Conservation (phyloP, 2,888 invertebrate genomes). For the Danaus chrysippus region DNA sequence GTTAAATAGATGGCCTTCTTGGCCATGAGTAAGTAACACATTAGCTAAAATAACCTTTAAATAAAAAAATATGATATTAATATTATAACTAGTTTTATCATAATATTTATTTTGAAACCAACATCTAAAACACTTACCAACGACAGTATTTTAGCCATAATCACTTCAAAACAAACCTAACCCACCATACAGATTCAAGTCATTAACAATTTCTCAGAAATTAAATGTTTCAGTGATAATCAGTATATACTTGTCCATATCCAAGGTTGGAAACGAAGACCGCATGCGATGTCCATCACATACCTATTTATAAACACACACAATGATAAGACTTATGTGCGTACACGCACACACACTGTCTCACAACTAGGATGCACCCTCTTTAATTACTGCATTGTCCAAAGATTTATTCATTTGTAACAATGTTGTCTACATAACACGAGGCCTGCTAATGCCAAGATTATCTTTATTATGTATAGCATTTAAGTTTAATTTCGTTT, state of each 20-base stretch:
- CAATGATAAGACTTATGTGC: constrained; percentile 44
- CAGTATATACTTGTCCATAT: constrained; percentile 56
- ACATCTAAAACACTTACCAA: constrained; percentile 45
- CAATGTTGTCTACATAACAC: constrained; percentile 14
- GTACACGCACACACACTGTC: constrained; percentile 34
- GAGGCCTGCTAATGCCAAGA: not conserved
- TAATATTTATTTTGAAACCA: not conserved
- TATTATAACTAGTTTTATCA: not conserved
- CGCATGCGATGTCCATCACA: constrained; percentile 52
- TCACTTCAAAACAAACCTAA: constrained; percentile 30
- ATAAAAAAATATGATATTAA: not conserved
- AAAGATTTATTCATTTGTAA: constrained; percentile 25
- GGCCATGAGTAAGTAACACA: constrained; percentile 57
- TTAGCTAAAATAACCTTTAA: constrained; percentile 62
- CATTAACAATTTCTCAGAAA: constrained; percentile 35
- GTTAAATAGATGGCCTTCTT: constrained; percentile 50
- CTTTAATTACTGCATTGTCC: constrained; percentile 38
- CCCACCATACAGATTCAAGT: constrained; percentile 30
- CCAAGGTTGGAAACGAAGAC: constrained; percentile 71
- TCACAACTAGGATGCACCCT: constrained; percentile 36
- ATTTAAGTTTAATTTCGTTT: too few relatives aligned
- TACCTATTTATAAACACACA: constrained; percentile 74
- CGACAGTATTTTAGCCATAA: constrained; percentile 57
- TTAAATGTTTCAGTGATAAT: constrained; percentile 32
- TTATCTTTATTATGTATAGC: not conserved